A percentile compares a stretch with the other conserved stretches of the same genome.
These are phyloP conservation scores for Apostichopus californicus DNA, from an alignment of 35 echinoderm and acorn worm genomes.

Conservation along the genomic window DNA sequence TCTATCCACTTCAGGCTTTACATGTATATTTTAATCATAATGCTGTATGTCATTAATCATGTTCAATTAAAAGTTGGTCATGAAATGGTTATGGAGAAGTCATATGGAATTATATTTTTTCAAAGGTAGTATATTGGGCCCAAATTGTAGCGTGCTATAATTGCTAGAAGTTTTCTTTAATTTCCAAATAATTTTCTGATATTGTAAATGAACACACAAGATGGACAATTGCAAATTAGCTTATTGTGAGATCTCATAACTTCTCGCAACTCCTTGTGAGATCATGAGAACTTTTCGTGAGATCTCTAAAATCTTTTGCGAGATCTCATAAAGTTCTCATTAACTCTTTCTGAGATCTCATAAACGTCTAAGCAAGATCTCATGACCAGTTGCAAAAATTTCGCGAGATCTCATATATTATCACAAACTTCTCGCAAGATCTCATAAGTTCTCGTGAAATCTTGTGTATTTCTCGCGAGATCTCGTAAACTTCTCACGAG, in stretches of 20 bases:
- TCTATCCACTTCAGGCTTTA: too few species aligned
- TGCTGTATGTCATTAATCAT: too few species aligned
- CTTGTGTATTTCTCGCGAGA: background rate
- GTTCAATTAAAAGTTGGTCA: too few species aligned
- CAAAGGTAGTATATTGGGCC: too few species aligned
- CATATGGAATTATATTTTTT: too few species aligned
- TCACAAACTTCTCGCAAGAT: background rate
- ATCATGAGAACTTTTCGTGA: background rate
- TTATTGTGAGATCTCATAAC: slow-evolving; percentile 14
- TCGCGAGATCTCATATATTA: background rate
- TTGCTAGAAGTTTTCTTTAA: too few species aligned
- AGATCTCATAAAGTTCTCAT: slow-evolving; percentile 18
- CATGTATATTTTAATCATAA: too few species aligned
- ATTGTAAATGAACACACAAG: too few species aligned
- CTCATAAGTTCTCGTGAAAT: background rate
- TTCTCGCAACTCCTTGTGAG: background rate
- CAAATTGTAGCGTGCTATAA: too few species aligned
- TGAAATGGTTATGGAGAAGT: too few species aligned
- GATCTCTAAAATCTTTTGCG: background rate
- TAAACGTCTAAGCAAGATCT: background rate
- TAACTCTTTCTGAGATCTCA: background rate
- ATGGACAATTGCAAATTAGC: background rate
- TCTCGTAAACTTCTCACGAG: slow-evolving; percentile 7
- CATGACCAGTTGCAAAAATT: too few species aligned
- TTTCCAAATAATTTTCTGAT: too few species aligned